Percentiles rank a stretch among this genome's conserved stretches.
phyloP scores from a whole-genome alignment of 92 coral and sea anemone species.

The Palythoa grandiflora region DNA sequence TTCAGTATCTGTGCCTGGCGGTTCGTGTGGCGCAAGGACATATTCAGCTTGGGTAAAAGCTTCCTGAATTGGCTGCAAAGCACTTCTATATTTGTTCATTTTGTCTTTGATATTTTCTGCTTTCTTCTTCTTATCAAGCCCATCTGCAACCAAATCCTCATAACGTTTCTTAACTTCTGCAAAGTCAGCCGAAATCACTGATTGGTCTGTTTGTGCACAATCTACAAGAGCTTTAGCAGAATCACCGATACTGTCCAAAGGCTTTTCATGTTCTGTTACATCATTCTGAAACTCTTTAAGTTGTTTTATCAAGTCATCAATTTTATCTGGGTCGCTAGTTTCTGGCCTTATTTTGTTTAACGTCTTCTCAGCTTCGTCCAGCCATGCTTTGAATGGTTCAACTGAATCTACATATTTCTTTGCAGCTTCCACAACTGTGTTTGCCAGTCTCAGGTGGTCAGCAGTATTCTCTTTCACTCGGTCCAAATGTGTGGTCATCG shows the following conservation, averaged over 20 bases:
- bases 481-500: conserved; percentile 85
- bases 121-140: conserved; percentile 67
- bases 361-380: conserved; percentile 87
- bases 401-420: conserved; percentile 75
- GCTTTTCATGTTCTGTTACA: conserved; percentile 75
- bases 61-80: conserved; percentile 91
- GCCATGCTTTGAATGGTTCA: conserved; percentile 82
- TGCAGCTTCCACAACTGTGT: conserved; percentile 86
- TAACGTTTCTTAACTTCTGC: conserved; percentile 84
- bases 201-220: conserved; percentile 82
- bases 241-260: conserved; percentile 66
- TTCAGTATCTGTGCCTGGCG: conserved; percentile 86
- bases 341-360: conserved; percentile 73
- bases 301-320: conserved; percentile 69
- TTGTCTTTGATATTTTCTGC: conserved; percentile 82
- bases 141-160: conserved; percentile 68
- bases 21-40: conserved; percentile 79
- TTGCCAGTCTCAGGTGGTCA: conserved; percentile 69
- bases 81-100: conserved; percentile 89
- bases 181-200: conserved; percentile 87
- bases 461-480: conserved; percentile 76
- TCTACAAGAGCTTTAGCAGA: conserved; percentile 72
- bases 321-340: conserved; percentile 70
- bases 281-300: conserved; percentile 68
- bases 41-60: conserved; percentile 94